Base-by-base conservation (phyloP, 2,888 invertebrate genomes). In the Amblyjoppa fuscipennis region DNA sequence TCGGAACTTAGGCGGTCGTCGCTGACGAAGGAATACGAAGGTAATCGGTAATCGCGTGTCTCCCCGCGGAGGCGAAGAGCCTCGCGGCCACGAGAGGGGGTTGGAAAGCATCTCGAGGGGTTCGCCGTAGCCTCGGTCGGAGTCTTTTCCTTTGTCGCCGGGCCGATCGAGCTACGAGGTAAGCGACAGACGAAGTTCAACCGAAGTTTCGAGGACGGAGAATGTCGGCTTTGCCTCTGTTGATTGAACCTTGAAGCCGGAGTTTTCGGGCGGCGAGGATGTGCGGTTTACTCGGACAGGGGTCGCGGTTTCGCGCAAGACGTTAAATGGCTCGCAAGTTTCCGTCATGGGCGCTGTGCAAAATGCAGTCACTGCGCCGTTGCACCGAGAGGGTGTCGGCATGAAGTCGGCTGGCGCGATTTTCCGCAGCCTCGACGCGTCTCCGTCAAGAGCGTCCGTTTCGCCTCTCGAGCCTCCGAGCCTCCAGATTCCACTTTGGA, bases 271-370 rank as follows among this genome's bases (percentile, higher is more conserved):
- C 66, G 6, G 45, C 53, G 53, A n/a, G 77, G 20, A 53, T 68
- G 31, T 74, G 64, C 20, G 66, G 69, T 80, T 74, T 74, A 34
- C 75, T 81, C 56, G 75, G 45, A 82, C 59, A 53, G 68, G 77
- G 75, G 71, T 61, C 70, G 85, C 71, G 73, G 80, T 73, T 69
- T 76, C 25, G 66, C 91, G 90, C 80, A 88, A 91, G 91, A 92
- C 93, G 92, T 93, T 93, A 92, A 93, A 93, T 93, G 92, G 93
- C 93, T 92, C 85, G 90, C 91, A 92, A 93, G 92, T 93, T 93
- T 91, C 87, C 89, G 88, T 84, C 87, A 49, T 51, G 38, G 66
- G 25, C 64, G 49, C 28, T 49, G 51, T 83, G 91, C 90, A 93
- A 93, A 93, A 93, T 92, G 91, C 90, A 78, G 68, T 45, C 81